phyloP scores from a whole-genome alignment of 2,888 invertebrate genomes.

The Tethea ocularis region DNA sequence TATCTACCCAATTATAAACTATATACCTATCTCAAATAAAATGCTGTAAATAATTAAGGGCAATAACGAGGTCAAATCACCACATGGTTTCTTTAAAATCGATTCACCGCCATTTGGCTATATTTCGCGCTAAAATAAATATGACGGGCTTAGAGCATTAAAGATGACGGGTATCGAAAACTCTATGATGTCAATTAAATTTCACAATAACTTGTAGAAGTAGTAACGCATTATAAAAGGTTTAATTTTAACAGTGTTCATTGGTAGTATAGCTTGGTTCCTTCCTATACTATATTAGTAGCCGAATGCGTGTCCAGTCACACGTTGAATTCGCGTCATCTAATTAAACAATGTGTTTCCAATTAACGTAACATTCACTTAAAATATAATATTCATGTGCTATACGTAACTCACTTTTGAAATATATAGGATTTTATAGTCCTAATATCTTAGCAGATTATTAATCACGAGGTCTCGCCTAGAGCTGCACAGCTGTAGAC shows the following conservation, averaged over 20 bases:
- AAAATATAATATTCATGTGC: background rate
- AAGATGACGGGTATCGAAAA: no score
- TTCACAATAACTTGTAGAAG: no score
- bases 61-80: conserved; percentile 13
- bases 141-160: no score
- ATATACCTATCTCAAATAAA: no score
- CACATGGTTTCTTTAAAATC: conserved; percentile 60
- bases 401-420: conserved; percentile 65
- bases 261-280: background rate
- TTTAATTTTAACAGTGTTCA: no score
- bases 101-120: conserved; percentile 65
- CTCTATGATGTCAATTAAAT: no score
- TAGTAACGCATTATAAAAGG: no score
- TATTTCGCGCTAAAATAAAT: conserved; percentile 43
- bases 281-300: no score
- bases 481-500: conserved; percentile 67
- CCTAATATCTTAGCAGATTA: conserved; percentile 51
- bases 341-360: conserved; percentile 1
- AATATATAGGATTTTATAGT: conserved; percentile 73
- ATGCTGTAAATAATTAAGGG: background rate
- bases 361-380: background rate
- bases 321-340: background rate
- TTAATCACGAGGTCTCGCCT: conserved; percentile 43
- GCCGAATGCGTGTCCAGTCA: background rate
- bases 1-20: background rate